Base-by-base conservation (phyloP, 2,113 vertebrate species). In the Seriola quinqueradiata region DNA sequence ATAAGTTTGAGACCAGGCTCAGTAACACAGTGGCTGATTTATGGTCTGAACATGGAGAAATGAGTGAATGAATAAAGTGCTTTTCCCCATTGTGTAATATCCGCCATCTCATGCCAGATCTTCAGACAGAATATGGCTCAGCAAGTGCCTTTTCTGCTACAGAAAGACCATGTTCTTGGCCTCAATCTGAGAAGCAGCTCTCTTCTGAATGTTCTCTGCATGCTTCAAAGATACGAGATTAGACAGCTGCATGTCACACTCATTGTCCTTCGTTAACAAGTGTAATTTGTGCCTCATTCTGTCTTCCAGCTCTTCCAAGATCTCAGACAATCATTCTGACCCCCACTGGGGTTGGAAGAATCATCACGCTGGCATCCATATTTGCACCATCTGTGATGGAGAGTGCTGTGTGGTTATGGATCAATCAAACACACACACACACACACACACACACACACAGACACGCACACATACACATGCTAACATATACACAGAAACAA, bases 261-360 rank as follows among this genome's bases (percentile, higher is more conserved):
- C 90, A 89, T 92, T 93, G 92, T 94, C 94, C 89, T 92, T 92
- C 81, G 87, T 90, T 92, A 93, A 93, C 89, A 92, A 91, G 89
- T 90, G 82, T 93, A 92, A 93, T 94, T 92, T 91, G 90, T 91
- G 93, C 88, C 85, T 85, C 90, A 82, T 90, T 93, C 93, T 88
- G 86, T 90, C 81, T 88, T 87, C 87, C 74, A 82, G 83, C 88
- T 87, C 91, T 88, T 93, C 92, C 92, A 93, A 92, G 87, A 93
- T 91, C 91, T 88, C 92, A 89, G 87, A 93, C 87, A 91, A 92
- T 94, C 88, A 90, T 85, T 88, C 88, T 91, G 91, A 88, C 89
- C 85, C 89, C 93, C 84, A 81, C 61, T 68, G 88, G 92, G 88
- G 60, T 68, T 94, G 91, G 92, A 92, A 81, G 92, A 92, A 91